Evolutionary conservation across 1,140 invertebrate species (phyloP).

Genomic region (Musca domestica): DNA sequence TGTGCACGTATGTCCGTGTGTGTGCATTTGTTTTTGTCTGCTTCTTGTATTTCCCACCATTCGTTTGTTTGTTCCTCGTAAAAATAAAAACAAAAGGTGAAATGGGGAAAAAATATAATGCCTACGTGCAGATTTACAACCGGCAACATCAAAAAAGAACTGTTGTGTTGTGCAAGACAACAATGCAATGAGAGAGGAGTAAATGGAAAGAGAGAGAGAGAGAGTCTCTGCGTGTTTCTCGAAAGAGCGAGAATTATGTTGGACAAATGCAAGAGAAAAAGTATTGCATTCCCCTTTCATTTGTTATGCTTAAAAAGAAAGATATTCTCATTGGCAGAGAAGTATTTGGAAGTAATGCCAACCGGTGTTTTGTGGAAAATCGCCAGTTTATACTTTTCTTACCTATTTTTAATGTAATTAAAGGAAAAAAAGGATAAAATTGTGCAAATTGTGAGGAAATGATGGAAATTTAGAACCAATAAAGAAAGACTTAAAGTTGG

Average conservation of each 20-base stretch:
- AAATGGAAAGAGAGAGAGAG: not conserved
- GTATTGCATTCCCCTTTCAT: too few species aligned
- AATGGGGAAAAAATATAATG: not conserved
- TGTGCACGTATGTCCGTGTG: not conserved
- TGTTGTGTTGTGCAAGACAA: not conserved
- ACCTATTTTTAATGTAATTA: too few species aligned
- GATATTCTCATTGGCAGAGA: too few species aligned
- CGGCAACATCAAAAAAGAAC: constrained; percentile 6
- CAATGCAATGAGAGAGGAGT: not conserved
- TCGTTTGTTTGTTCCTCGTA: not conserved
- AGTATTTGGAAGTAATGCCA: too few species aligned
- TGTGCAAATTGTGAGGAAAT: too few species aligned
- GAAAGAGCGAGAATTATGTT: not conserved
- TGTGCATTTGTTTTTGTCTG: not conserved
- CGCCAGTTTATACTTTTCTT: too few species aligned
- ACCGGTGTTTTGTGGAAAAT: too few species aligned
- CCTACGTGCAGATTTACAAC: constrained; percentile 17
- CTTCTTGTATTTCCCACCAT: not conserved
- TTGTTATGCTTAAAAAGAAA: too few species aligned
- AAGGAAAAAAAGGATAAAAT: too few species aligned
- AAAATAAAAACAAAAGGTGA: not conserved
- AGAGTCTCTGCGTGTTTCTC: not conserved
- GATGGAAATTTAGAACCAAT: too few species aligned
- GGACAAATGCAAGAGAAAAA: not conserved
- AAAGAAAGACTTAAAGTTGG: too few species aligned